A percentile compares a stretch with the other conserved stretches of the same genome.
Conservation (phyloP, 2,888 invertebrate genomes). For the Andrena dorsata region DNA sequence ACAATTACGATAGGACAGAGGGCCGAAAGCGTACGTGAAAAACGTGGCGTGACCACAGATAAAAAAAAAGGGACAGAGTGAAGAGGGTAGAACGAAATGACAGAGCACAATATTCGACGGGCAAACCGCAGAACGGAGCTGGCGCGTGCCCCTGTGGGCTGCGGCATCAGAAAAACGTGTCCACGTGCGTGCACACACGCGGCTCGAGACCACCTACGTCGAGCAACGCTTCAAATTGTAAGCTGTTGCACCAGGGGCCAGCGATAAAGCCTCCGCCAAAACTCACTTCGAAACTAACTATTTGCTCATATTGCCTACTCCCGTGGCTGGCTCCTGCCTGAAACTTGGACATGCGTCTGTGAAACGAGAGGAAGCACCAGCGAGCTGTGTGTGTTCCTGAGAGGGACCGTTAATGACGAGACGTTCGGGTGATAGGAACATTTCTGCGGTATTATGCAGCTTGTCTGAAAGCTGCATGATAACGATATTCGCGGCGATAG, state of each 20-base stretch:
- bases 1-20: slow-evolving; percentile 51
- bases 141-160: slow-evolving; percentile 23
- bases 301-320: slow-evolving; percentile 65
- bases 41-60: slow-evolving; percentile 28
- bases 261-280: slow-evolving; percentile 65
- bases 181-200: slow-evolving; percentile 1
- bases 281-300: slow-evolving; percentile 67
- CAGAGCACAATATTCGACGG: slow-evolving; percentile 55
- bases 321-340: slow-evolving; percentile 53
- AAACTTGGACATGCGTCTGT: slow-evolving; percentile 48
- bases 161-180: not conserved
- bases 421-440: slow-evolving; percentile 36
- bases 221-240: slow-evolving; percentile 58
- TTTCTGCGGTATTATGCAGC: slow-evolving; percentile 27
- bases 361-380: slow-evolving; percentile 31
- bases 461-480: not conserved
- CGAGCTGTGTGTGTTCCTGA: slow-evolving; percentile 15
- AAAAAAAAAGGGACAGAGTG: slow-evolving; percentile 6
- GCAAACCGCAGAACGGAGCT: slow-evolving; percentile 57
- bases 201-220: slow-evolving; percentile 25
- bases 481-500: not conserved
- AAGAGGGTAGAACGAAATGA: slow-evolving; percentile 47
- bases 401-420: slow-evolving; percentile 39
- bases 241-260: slow-evolving; percentile 62
- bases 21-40: slow-evolving; percentile 21